Percentiles rank a stretch among this genome's conserved stretches.
Evolutionary conservation across 2,888 invertebrate genomes (phyloP).

Genomic region (Muschampia staudingeri): DNA sequence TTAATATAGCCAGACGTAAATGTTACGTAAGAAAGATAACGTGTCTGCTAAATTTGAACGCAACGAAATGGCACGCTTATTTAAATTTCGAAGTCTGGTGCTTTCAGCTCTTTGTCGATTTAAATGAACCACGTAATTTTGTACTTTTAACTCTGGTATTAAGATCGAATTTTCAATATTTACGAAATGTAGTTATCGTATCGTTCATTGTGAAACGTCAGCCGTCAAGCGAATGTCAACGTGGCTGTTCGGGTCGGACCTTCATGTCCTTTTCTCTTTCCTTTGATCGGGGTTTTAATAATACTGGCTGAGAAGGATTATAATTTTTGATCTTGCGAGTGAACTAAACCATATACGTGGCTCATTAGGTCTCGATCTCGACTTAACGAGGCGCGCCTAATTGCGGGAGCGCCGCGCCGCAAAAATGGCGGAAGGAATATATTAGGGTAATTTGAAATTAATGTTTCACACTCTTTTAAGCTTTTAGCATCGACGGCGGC

Average conservation of each 20-base stretch:
- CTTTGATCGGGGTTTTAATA: conserved; percentile 67
- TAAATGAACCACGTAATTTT: conserved; percentile 57
- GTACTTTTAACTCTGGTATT: conserved; percentile 66
- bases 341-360: conserved; percentile 87
- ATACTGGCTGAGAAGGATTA: conserved; percentile 77
- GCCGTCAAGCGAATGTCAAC: conserved; percentile 81
- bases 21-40: conserved; percentile 74
- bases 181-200: conserved; percentile 69
- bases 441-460: conserved; percentile 65
- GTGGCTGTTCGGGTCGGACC: conserved; percentile 59
- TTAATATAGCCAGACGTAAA: conserved; percentile 85
- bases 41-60: conserved; percentile 79
- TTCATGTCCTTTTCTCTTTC: conserved; percentile 34
- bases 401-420: conserved; percentile 75
- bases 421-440: conserved; percentile 64
- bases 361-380: conserved; percentile 89
- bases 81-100: conserved; percentile 79
- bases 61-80: conserved; percentile 76
- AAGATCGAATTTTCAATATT: conserved; percentile 69
- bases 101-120: conserved; percentile 62
- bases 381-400: conserved; percentile 87
- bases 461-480: conserved; percentile 65
- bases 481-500: conserved; percentile 50
- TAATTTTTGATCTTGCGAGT: conserved; percentile 86
- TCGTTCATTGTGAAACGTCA: conserved; percentile 75